These are phyloP conservation scores for Menura novaehollandiae DNA, from an alignment of 2,113 vertebrate genomes.

Conservation along the genomic window DNA sequence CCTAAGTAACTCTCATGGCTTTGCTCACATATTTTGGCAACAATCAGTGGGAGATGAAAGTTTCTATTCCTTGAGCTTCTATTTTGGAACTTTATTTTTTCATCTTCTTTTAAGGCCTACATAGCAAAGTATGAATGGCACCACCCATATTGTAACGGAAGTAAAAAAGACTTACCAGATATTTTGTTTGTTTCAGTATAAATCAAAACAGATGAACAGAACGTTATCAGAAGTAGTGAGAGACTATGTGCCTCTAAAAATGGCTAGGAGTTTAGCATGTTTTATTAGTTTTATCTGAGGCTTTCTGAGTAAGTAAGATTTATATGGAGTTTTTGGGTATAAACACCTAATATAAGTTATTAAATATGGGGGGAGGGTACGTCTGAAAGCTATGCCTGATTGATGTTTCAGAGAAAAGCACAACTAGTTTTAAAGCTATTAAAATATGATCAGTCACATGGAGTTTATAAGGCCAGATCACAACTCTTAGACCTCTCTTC, in stretches of 20 bases:
- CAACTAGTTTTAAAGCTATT: background rate
- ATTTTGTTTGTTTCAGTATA: background rate
- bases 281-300: background rate
- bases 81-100: background rate
- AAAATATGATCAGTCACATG: background rate
- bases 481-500: background rate
- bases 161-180: background rate
- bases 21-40: background rate
- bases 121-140: background rate
- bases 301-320: background rate
- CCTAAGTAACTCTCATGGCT: background rate
- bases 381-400: background rate
- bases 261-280: background rate
- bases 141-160: background rate
- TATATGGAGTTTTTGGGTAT: background rate
- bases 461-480: background rate
- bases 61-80: background rate
- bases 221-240: background rate
- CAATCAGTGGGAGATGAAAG: background rate
- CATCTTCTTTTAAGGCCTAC: background rate
- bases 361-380: background rate
- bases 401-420: background rate
- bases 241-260: background rate
- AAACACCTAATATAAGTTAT: background rate
- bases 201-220: background rate